Evolutionary conservation across 2,113 vertebrate species (phyloP).

Genomic region (Chaenogobius annularis): DNA sequence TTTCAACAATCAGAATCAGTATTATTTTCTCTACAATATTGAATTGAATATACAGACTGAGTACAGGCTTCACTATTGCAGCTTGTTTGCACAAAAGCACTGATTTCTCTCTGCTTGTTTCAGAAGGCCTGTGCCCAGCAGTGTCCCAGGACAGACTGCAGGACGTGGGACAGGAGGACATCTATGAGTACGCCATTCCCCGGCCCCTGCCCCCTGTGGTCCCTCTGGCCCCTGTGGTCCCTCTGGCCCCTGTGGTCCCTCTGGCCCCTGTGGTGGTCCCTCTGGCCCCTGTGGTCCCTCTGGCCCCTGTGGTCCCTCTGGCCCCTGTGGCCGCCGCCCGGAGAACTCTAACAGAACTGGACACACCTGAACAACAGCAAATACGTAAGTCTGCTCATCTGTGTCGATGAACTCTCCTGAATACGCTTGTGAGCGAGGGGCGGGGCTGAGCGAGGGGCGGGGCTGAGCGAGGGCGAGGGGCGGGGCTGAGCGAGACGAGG

Average conservation of each 20-base stretch:
- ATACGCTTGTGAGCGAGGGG: too few species aligned
- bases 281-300: constrained; percentile 22
- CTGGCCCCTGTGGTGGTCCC: not conserved
- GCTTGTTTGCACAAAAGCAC: not conserved
- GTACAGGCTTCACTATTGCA: too few species aligned
- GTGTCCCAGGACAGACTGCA: constrained; percentile 52
- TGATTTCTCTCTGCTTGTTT: not conserved
- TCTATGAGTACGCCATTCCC: constrained; percentile 89
- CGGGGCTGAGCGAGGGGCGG: too few species aligned
- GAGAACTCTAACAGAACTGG: constrained; percentile 87
- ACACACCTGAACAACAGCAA: constrained; percentile 67
- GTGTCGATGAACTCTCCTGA: too few species aligned
- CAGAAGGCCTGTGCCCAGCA: constrained; percentile 56
- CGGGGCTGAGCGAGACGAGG: too few species aligned
- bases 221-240: not conserved
- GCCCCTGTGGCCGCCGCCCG: constrained; percentile 68
- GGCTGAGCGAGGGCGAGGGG: too few species aligned
- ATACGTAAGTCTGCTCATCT: constrained; percentile 52
- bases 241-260: constrained; percentile 23
- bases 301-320: not conserved
- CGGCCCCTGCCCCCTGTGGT: constrained; percentile 72
- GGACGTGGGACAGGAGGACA: constrained; percentile 78
- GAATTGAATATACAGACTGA: too few species aligned
- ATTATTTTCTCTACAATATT: too few species aligned
- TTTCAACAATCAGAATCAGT: too few species aligned